Base-by-base conservation (phyloP, 2,113 vertebrate species). In the Hepsetus odoe region DNA sequence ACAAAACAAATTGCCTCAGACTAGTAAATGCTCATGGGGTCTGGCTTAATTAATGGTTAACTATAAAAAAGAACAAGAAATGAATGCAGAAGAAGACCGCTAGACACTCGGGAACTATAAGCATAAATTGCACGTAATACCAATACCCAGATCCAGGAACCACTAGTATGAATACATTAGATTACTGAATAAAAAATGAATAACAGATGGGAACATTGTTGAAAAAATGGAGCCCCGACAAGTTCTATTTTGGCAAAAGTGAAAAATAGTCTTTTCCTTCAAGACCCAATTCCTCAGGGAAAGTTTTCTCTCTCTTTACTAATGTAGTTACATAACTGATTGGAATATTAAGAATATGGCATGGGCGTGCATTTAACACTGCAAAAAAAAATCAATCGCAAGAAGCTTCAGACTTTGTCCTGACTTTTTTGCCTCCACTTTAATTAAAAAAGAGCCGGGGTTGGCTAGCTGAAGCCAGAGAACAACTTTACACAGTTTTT, bases 301-400 rank as follows among this genome's bases (percentile, higher is more conserved):
- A 88, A 87, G 64, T 73, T 74, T 85, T 56, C 59, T 83, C 59
- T 86, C 74, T 79, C 82, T 84, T 79, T 76, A 77, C 61, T 83
- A 83, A 86, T 83, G 22, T 51, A 53, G 66, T 90, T 90, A 83
- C 53, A 75, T 87, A 89, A 89, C 72, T 61, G 35, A 72, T 81
- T 79, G 77, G 83, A 77, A 80, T 72, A 86, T 87, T 80, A 85
- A 74, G 32, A 11, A 30, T 61, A 61, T 5, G 13, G 76, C 75
- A 46, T 70, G 24, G 18, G n/a, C 42, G 72, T 79, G 66, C 77
- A 77, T 86, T 85, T 89, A 87, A 81, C 65, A 51, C 79, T 82
- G 81, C 79, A 79, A 55, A 59, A 76, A 59, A 76, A 76, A 87
- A 86, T 85, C 74, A 80, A 74, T 86, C 82, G 81, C 80, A 66